Base-by-base conservation (phyloP, 2,113 vertebrate genomes). In the Arenaria interpres region DNA sequence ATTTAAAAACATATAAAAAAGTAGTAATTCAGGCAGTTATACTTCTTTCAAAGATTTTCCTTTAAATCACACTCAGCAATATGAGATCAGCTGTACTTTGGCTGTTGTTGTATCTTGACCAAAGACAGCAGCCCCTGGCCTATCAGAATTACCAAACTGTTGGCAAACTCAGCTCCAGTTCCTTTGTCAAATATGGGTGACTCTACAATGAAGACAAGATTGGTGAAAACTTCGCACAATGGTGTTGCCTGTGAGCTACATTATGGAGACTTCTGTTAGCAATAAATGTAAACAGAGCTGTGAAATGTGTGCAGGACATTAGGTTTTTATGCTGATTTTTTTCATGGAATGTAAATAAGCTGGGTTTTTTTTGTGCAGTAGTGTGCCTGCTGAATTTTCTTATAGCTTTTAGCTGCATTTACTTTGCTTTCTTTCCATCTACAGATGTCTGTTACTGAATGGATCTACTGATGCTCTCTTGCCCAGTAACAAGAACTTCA, bases 1-100 rank as follows among this genome's bases (percentile, higher is more conserved):
- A 98, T 98, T 98, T 98, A 98, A 98, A 98, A 98, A 98, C 97
- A 98, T 98, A 98, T 98, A 98, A 98, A 98, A 98, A 94, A 96
- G 96, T 96, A 95, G 96, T 98, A 98, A 98, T 97, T 98, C 97
- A 97, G 96, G 97, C 95, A 97, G 97, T 98, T 97, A 96, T 96
- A 97, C 89, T 96, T 97, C 96, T 97, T 94, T 91, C 89, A 97
- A 98, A 98, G 97, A 98, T 97, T 94, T 97, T 80, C 72, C 96
- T 97, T 96, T 98, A 98, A 98, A 98, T 97, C 97, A 97, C 8
- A 15, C 91, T 96, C 85, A 96, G 97, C 88, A 91, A 82, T 48
- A 91, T 56, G 86, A 96, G 87, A 96, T 95, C 91, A 45, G 86
- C 54, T 88, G 32, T 27, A 79, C 37, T 76, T 90, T 85, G 81